Base-by-base conservation (phyloP, 2,888 invertebrate genomes). In the Morinoia aosen region DNA sequence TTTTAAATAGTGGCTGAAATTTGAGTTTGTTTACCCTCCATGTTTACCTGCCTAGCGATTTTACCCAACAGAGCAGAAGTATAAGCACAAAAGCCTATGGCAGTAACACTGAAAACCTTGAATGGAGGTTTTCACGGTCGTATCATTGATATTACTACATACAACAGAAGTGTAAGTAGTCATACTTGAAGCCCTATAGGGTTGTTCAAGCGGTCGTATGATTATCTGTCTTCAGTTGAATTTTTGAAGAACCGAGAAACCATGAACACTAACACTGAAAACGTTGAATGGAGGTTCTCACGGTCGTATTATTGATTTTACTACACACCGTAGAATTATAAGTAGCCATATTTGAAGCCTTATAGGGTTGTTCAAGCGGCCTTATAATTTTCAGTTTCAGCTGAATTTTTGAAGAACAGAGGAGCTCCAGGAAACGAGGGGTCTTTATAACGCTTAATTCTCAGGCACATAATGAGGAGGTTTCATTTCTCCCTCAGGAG, bases 401-500 rank as follows among this genome's bases (percentile, higher is more conserved):
- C 19, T 76, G 33, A 76, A 76, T 76, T 76, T 76, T 76, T 76
- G 76, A 76, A 76, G 76, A 33, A 33, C 19, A 33, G 33, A 76
- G 25, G 76, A 76, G 76, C 76, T 76, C 76, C 33, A 25, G 76
- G 8, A 76, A 76, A 76, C 76, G 76, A 76, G 76, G 25, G 25
- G 25, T 25, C 76, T 76, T 33, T 8, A 76, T 76, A 76, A 93
- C 16, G 11, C 93, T 56, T 93, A 93, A 57, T 93, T 93, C 93
- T 93, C n/a, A 57, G 57, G 93, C 58, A 16, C 57, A 57, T 93
- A 93, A 93, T 57, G 93, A 56, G 56, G 93, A 56, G 57, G n/a
- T 57, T 93, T 57, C 33, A 93, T 93, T 93, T 33, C 33, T 57
- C 93, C 93, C 93, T 57, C 11, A 93, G 57, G 93, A 57, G 57